Percentiles rank a stretch among this genome's conserved stretches.
phyloP scores from a whole-genome alignment of 37 sponge, comb jelly and placozoan genomes.

The Beroe ovata region DNA sequence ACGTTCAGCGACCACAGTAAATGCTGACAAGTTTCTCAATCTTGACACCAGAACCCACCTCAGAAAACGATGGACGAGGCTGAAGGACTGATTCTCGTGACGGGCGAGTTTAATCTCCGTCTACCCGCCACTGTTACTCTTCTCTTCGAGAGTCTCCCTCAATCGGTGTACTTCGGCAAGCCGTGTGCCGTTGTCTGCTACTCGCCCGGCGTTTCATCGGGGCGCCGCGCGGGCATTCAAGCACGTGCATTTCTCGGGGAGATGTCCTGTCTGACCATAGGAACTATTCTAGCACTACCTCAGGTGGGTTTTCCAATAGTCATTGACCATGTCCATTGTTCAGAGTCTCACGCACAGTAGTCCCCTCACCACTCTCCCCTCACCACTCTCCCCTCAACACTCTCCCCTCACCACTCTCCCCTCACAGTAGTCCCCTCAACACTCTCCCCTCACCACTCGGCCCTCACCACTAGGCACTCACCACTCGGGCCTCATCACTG shows the following conservation, averaged over 20 bases:
- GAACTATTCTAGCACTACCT: constrained; percentile 43
- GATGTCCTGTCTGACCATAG: constrained; percentile 51
- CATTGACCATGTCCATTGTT: too few species aligned
- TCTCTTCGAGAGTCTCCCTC: constrained; percentile 48
- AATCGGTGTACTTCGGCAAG: constrained; percentile 31
- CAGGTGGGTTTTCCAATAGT: too few species aligned
- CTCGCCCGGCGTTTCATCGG: constrained; percentile 6
- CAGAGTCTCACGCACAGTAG: too few species aligned
- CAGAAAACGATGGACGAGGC: constrained; percentile 40
- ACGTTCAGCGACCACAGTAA: not conserved
- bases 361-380: too few species aligned
- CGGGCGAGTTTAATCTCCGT: constrained; percentile 38
- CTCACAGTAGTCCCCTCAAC: too few species aligned
- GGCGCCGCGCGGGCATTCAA: constrained; percentile 19
- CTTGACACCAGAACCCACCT: not conserved
- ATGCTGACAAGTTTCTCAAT: not conserved
- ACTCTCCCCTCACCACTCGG: too few species aligned
- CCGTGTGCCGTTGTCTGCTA: constrained; percentile 67
- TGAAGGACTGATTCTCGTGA: constrained; percentile 55
- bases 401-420: too few species aligned
- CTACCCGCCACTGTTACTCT: constrained; percentile 13
- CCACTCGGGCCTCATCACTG: too few species aligned
- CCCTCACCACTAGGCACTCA: too few species aligned
- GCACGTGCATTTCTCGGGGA: constrained; percentile 61
- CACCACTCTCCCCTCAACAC: too few species aligned